Conservation (phyloP, 2,888 invertebrate genomes). For the Dicranocentrus wangi region DNA sequence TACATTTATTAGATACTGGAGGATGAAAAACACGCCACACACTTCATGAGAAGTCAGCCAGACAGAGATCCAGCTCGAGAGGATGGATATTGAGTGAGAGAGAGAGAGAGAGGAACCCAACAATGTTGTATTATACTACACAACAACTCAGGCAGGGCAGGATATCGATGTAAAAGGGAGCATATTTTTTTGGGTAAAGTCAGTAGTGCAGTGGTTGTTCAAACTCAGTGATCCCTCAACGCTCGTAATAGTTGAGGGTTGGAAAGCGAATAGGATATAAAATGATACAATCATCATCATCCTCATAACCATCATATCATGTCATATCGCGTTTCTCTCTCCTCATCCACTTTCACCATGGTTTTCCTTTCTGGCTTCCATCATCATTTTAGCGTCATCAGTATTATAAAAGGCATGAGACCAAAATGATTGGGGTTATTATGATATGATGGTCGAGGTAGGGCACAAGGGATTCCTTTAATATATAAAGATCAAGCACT, state of each 20-base stretch:
- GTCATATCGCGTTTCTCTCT: slow-evolving; percentile 21
- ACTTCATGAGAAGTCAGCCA: too few species aligned
- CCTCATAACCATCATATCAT: slow-evolving; percentile 34
- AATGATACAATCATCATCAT: slow-evolving; percentile 50
- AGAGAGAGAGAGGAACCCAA: neutral
- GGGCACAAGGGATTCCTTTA: slow-evolving; percentile 41
- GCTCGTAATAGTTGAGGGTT: slow-evolving; percentile 48
- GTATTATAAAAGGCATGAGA: slow-evolving; percentile 31
- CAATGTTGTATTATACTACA: too few species aligned
- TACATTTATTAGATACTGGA: slow-evolving; percentile 22
- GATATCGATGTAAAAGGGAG: too few species aligned
- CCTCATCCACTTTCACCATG: slow-evolving; percentile 12
- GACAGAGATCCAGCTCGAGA: too few species aligned
- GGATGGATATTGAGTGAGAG: neutral
- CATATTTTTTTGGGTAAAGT: neutral
- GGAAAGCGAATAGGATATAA: slow-evolving; percentile 42
- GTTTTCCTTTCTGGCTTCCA: neutral
- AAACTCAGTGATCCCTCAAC: slow-evolving; percentile 48
- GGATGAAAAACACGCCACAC: neutral
- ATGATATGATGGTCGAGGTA: slow-evolving; percentile 39
- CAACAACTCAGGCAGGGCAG: too few species aligned
- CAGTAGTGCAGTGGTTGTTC: slow-evolving; percentile 29
- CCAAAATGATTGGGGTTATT: slow-evolving; percentile 46
- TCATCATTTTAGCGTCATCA: slow-evolving; percentile 28
- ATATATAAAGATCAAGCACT: slow-evolving; percentile 34